A percentile compares a stretch with the other conserved stretches of the same genome.
phyloP scores from a whole-genome alignment of 2,888 invertebrate species.

The Tinea pellionella region DNA sequence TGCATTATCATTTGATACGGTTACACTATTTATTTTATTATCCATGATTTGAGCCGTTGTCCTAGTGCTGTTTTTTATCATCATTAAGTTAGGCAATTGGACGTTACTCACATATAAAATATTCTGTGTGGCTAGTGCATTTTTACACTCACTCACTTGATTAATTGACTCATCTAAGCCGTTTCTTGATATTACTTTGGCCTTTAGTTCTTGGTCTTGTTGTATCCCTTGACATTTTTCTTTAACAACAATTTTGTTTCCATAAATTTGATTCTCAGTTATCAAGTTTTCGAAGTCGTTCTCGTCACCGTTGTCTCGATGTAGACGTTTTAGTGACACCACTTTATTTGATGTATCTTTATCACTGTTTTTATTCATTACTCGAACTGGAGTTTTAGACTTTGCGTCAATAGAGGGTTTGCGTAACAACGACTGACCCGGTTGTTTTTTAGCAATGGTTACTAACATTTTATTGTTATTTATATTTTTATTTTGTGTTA shows the following conservation, averaged over 20 bases:
- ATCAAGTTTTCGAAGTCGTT: conserved; percentile 68
- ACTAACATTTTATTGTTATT: conserved; percentile 48
- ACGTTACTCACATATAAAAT: conserved; percentile 58
- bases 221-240: conserved; percentile 52
- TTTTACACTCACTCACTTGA: conserved; percentile 36
- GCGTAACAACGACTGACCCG: conserved; percentile 42
- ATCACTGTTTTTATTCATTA: conserved; percentile 52
- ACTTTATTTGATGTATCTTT: conserved; percentile 47
- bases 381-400: conserved; percentile 63
- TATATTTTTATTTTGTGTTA: conserved; percentile 47
- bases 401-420: conserved; percentile 49
- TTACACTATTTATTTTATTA: conserved; percentile 22
- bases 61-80: conserved; percentile 39
- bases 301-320: conserved; percentile 61
- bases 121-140: conserved; percentile 54
- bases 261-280: conserved; percentile 67
- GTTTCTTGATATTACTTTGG: conserved; percentile 18
- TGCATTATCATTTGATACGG: conserved; percentile 38
- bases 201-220: conserved; percentile 48
- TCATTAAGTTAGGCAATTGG: conserved; percentile 58
- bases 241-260: conserved; percentile 68
- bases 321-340: conserved; percentile 56
- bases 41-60: background rate
- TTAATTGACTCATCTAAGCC: conserved; percentile 25
- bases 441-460: conserved; percentile 31